Percentiles rank a stretch among this genome's conserved stretches.
Conservation (phyloP, 1,140 invertebrate species). For the Rhyacophila brunnea region DNA sequence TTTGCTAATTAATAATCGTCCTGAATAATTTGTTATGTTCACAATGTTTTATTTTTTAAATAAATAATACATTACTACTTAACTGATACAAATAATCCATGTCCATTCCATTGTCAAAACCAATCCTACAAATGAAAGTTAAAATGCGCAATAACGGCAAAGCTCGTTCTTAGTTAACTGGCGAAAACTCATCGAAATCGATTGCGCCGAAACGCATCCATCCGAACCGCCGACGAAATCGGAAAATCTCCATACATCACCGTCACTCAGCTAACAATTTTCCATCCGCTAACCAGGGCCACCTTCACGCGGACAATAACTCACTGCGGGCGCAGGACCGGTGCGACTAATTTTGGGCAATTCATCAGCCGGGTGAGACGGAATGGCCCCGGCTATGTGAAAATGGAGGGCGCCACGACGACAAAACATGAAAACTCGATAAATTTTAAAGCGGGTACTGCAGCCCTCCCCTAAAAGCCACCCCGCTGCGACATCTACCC, state of each 20-base stretch:
- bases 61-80: no score
- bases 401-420: conserved; percentile 23
- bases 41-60: no score
- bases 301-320: conserved; percentile 28
- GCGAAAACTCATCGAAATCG: no score
- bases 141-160: no score
- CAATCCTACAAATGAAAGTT: no score
- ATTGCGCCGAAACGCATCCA: no score
- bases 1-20: no score
- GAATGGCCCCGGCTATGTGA: background rate
- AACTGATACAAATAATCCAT: no score
- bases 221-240: background rate
- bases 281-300: conserved; percentile 12
- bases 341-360: conserved; percentile 35
- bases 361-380: conserved; percentile 29
- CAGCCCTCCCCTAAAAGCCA: conserved; percentile 13
- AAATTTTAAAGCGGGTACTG: conserved; percentile 49
- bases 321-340: conserved; percentile 26
- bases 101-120: no score
- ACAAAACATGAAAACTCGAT: conserved; percentile 52
- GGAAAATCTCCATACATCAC: conserved; percentile 26
- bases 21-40: no score
- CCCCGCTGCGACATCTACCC: conserved; percentile 15
- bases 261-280: conserved; percentile 33
- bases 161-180: no score